phyloP scores from a whole-genome alignment of 1,140 invertebrate genomes.

The Colletes latitarsis region DNA sequence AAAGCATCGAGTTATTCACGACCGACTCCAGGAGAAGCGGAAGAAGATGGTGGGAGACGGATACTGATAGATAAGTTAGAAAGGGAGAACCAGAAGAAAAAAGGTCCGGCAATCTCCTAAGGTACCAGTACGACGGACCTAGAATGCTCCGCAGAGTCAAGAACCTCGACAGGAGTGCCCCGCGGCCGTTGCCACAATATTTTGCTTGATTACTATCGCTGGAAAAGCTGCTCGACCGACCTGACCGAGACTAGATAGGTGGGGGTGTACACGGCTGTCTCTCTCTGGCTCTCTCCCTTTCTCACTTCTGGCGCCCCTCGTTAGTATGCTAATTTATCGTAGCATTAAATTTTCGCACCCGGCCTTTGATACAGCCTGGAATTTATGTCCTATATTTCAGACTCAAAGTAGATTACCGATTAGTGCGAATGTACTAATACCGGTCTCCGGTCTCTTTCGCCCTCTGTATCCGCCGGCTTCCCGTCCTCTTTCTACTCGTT shows the following conservation, averaged over 20 bases:
- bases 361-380: slow-evolving; percentile 59
- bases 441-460: slow-evolving; percentile 26
- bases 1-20: slow-evolving; percentile 58
- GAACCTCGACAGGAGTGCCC: slow-evolving; percentile 70
- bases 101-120: slow-evolving; percentile 54
- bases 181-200: slow-evolving; percentile 77
- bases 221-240: slow-evolving; percentile 69
- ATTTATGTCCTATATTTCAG: slow-evolving; percentile 75
- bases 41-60: slow-evolving; percentile 37
- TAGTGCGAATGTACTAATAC: slow-evolving; percentile 30
- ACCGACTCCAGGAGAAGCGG: slow-evolving; percentile 38
- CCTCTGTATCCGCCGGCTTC: not conserved
- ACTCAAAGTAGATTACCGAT: slow-evolving; percentile 64
- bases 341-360: slow-evolving; percentile 72
- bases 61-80: slow-evolving; percentile 52
- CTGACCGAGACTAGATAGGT: slow-evolving; percentile 35
- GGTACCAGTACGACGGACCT: slow-evolving; percentile 57
- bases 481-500: not conserved
- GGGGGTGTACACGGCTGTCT: slow-evolving; percentile 33
- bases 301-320: slow-evolving; percentile 58
- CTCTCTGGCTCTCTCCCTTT: slow-evolving; percentile 25
- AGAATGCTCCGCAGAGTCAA: slow-evolving; percentile 66
- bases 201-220: slow-evolving; percentile 78
- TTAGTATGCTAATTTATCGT: slow-evolving; percentile 79
- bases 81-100: slow-evolving; percentile 34